Conservation (phyloP, 2,797 vertebrate species). For the Rhincodon typus region DNA sequence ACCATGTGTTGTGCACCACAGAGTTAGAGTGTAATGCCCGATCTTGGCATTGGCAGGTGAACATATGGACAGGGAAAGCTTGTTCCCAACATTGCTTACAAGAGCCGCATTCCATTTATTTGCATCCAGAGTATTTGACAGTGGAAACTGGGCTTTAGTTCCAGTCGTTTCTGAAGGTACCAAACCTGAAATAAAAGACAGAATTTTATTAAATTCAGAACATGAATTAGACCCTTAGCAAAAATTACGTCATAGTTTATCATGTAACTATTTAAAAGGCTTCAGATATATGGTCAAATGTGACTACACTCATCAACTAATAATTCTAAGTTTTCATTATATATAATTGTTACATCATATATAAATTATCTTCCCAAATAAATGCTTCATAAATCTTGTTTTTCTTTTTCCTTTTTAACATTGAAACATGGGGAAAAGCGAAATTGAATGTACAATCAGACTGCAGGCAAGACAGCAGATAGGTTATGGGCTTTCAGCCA, state of each 20-base stretch:
- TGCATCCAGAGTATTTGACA: slow-evolving; percentile 43
- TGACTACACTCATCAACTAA: background rate
- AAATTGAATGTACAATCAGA: background rate
- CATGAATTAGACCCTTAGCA: background rate
- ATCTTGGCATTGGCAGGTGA: slow-evolving; percentile 49
- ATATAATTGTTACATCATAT: background rate
- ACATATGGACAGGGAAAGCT: slow-evolving; percentile 47
- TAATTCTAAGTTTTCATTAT: background rate
- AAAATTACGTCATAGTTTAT: background rate
- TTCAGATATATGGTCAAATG: background rate
- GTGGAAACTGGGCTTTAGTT: slow-evolving; percentile 50
- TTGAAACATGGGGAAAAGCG: background rate
- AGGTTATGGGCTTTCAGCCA: background rate
- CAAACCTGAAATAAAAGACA: slow-evolving; percentile 16
- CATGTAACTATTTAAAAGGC: background rate
- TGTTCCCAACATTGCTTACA: slow-evolving; percentile 43
- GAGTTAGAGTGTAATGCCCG: slow-evolving; percentile 53
- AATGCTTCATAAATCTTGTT: background rate
- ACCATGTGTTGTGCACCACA: slow-evolving; percentile 50
- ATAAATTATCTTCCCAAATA: background rate
- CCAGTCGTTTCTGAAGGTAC: slow-evolving; percentile 41
- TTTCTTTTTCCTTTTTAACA: background rate
- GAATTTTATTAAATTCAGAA: background rate
- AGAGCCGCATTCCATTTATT: slow-evolving; percentile 47
- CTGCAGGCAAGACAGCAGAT: background rate